phyloP scores from a whole-genome alignment of 2,113 vertebrate genomes.

The Chelonoidis abingdonii region DNA sequence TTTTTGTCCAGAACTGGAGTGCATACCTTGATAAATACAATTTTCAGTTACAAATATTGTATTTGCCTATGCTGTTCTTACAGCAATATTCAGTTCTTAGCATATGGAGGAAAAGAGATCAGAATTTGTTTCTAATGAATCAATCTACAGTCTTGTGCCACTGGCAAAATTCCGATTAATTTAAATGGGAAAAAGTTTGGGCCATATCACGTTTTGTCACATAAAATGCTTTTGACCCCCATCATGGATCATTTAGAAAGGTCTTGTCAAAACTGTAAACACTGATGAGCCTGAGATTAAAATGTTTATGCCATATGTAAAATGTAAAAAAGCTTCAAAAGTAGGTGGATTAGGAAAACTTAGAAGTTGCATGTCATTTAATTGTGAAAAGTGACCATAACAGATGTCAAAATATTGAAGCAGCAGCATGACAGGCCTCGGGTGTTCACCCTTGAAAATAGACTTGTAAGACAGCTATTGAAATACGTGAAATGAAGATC shows the following conservation, averaged over 20 bases:
- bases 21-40: neutral
- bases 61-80: neutral
- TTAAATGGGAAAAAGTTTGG: neutral
- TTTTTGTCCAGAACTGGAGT: neutral
- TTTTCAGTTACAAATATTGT: neutral
- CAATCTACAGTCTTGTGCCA: neutral
- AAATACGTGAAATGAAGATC: neutral
- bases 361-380: slow-evolving; percentile 13
- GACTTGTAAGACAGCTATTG: slow-evolving; percentile 7
- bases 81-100: too few species aligned
- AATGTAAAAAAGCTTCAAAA: neutral
- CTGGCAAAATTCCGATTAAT: neutral
- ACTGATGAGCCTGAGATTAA: neutral
- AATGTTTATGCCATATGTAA: neutral
- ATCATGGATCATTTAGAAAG: neutral
- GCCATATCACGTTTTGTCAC: neutral
- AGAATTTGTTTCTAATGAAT: neutral
- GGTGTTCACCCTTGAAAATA: slow-evolving; percentile 21
- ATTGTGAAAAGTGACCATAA: slow-evolving; percentile 36
- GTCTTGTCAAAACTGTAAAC: neutral
- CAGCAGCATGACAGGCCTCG: slow-evolving; percentile 25
- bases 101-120: neutral
- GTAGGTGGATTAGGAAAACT: neutral
- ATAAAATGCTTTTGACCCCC: neutral
- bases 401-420: slow-evolving; percentile 46